Conservation (phyloP, 2,797 vertebrate genomes). For the Tamandua tetradactyla region DNA sequence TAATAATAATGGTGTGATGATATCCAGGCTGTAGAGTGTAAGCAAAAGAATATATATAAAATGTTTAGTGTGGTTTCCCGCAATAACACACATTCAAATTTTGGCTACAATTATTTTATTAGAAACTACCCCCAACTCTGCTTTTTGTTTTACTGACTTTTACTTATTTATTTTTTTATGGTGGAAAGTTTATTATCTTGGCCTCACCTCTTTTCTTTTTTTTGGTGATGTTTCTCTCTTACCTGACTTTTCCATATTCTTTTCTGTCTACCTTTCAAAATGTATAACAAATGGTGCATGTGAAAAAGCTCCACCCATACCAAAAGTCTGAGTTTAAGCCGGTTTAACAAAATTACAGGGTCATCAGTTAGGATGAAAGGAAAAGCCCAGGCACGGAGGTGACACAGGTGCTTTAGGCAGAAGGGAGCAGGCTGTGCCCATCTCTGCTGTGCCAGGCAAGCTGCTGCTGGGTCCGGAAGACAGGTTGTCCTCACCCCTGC, state of each 20-base stretch:
- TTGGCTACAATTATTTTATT: accelerated
- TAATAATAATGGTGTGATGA: accelerated
- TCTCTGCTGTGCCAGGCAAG: too few species aligned
- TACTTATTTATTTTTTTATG: too few species aligned
- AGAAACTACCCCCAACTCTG: too few species aligned
- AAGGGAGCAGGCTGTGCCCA: too few species aligned
- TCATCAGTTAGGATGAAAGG: neutral
- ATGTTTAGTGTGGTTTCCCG: accelerated
- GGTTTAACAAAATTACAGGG: neutral
- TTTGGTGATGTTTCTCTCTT: neutral
- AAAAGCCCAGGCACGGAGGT: accelerated
- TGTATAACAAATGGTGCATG: neutral
- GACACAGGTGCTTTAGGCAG: too few species aligned
- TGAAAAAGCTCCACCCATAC: neutral
- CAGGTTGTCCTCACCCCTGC: too few species aligned
- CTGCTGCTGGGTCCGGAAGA: too few species aligned
- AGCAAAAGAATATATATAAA: accelerated
- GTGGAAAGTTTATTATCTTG: neutral
- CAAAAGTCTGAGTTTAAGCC: too few species aligned
- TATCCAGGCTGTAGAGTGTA: neutral
- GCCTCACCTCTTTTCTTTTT: neutral
- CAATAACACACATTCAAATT: accelerated
- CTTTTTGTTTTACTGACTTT: too few species aligned
- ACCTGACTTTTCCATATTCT: neutral
- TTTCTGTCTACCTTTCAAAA: neutral